A percentile compares a stretch with the other conserved stretches of the same genome.
These are phyloP conservation scores for Ormyrus labotus DNA, from an alignment of 2,888 invertebrate genomes.

Conservation along the genomic window DNA sequence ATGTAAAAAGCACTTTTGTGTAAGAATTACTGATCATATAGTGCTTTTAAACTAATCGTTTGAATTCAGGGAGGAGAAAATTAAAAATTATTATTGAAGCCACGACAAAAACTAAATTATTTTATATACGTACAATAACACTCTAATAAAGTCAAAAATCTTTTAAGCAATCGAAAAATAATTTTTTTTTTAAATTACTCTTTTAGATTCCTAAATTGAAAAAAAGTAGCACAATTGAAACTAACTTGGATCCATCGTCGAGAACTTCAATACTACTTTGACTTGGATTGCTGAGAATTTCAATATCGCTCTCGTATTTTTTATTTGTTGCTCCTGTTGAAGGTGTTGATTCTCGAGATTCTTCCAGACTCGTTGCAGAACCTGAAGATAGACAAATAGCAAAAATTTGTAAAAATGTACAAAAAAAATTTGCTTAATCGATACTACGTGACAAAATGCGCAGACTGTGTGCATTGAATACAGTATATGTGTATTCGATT, in stretches of 20 bases:
- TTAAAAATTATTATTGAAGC: too few relatives aligned
- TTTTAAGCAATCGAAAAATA: background rate
- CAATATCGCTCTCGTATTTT: slow-evolving; percentile 82
- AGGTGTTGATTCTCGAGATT: slow-evolving; percentile 73
- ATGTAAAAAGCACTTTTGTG: background rate
- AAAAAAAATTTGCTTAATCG: too few relatives aligned
- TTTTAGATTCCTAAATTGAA: background rate
- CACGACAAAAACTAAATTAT: too few relatives aligned
- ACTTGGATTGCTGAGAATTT: slow-evolving; percentile 84
- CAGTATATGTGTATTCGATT: too few relatives aligned
- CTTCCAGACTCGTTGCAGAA: slow-evolving; percentile 75
- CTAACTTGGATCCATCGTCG: slow-evolving; percentile 75
- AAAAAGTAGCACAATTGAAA: slow-evolving; percentile 20
- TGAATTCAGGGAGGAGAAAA: background rate
- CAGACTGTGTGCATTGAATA: too few relatives aligned
- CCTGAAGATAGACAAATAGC: slow-evolving; percentile 62
- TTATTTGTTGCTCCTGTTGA: slow-evolving; percentile 68
- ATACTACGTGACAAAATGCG: too few relatives aligned
- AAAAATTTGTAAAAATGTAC: background rate
- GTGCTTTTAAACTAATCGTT: background rate
- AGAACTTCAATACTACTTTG: slow-evolving; percentile 84
- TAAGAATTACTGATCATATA: too few relatives aligned
- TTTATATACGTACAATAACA: too few relatives aligned
- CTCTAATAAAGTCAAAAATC: background rate
- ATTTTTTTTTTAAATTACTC: background rate